A percentile compares a stretch with the other conserved stretches of the same genome.
These are phyloP conservation scores for Cotesia vestalis DNA, from an alignment of 1,140 invertebrate genomes.

Conservation along the genomic window DNA sequence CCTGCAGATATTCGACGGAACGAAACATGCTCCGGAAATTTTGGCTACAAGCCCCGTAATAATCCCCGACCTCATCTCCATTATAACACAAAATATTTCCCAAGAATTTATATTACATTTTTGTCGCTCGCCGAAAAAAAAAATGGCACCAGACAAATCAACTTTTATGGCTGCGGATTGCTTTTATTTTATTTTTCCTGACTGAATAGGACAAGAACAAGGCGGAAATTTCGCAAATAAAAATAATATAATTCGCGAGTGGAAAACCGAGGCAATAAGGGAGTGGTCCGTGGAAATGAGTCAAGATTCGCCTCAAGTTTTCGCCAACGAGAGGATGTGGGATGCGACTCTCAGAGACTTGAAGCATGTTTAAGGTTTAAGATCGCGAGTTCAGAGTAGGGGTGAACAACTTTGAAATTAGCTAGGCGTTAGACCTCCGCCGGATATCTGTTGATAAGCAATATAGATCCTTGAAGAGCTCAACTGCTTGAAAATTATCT, in stretches of 20 bases:
- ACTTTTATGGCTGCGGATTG: no score
- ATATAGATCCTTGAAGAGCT: constrained; percentile 18
- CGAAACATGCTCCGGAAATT: no score
- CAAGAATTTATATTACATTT: no score
- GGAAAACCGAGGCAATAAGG: constrained; percentile 14
- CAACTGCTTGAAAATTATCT: constrained; percentile 9
- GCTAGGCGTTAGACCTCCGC: constrained; percentile 26
- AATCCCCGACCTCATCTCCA: no score
- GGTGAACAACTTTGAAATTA: constrained; percentile 28
- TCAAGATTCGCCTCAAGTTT: constrained; percentile 30
- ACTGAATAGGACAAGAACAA: neutral
- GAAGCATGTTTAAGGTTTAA: constrained; percentile 18
- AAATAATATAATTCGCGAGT: neutral
- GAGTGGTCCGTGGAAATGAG: constrained; percentile 24
- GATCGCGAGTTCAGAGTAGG: constrained; percentile 11
- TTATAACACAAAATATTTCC: no score
- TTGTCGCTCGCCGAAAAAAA: no score
- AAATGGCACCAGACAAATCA: no score
- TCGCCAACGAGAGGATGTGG: neutral
- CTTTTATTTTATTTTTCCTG: no score
- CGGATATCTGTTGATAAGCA: constrained; percentile 34
- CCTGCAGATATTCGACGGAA: no score
- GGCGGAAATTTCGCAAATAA: neutral
- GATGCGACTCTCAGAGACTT: neutral
- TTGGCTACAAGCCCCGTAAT: no score